Percentiles rank a stretch among this genome's conserved stretches.
These are phyloP conservation scores for Chinchilla lanigera DNA, from an alignment of 2,113 vertebrate genomes.

Conservation along the genomic window DNA sequence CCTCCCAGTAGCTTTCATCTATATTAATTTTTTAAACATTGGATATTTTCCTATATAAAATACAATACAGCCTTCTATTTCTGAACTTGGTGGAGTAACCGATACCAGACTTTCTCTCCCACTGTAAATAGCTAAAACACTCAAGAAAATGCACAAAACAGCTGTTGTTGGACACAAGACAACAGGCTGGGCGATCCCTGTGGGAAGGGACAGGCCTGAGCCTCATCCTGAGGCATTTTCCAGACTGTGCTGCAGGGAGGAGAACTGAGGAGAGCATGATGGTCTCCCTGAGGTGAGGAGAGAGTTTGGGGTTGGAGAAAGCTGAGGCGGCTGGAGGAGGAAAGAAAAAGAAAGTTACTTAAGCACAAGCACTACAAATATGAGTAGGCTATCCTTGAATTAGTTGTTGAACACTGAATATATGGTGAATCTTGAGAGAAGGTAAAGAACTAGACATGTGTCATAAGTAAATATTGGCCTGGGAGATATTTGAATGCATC, in stretches of 20 bases:
- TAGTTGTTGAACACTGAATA: neutral
- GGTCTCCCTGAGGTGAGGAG: neutral
- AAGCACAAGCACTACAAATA: neutral
- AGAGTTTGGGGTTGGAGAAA: neutral
- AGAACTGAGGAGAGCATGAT: neutral
- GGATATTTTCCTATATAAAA: slow-evolving; percentile 16
- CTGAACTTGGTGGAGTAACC: neutral
- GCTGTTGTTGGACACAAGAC: neutral
- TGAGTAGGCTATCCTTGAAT: neutral
- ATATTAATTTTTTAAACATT: slow-evolving; percentile 46
- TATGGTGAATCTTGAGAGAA: neutral
- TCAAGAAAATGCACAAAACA: neutral
- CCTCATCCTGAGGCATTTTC: neutral
- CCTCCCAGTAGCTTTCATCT: slow-evolving; percentile 33
- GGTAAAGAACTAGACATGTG: neutral
- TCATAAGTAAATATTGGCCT: neutral
- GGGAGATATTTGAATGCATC: neutral
- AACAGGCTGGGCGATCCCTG: neutral
- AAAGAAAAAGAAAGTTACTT: neutral
- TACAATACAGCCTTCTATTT: slow-evolving; percentile 12
- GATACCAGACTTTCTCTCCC: neutral
- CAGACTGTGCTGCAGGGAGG: neutral
- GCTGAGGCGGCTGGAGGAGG: neutral
- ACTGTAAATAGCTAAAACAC: neutral
- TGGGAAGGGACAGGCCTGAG: neutral